Evolutionary conservation across 2,888 invertebrate genomes (phyloP), one percentile per base, ranked within the genome.

Genomic region (Sinopyrophorus schimmeli): DNA sequence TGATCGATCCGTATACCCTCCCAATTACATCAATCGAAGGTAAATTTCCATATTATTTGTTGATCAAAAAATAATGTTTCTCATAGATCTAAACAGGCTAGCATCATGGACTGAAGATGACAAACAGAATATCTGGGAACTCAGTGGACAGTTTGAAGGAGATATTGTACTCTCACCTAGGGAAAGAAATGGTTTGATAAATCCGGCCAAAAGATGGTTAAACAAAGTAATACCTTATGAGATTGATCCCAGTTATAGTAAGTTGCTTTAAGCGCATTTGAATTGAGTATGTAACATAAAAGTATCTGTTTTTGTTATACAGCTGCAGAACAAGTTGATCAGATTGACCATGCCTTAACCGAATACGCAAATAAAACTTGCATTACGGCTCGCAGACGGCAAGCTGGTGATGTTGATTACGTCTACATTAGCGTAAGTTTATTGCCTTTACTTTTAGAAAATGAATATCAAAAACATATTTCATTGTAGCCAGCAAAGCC

Each of bases 101-200:
- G 5, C 17, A 0, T 6, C 17, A 17, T 42, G 42, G 42, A 26
- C 17, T 1, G 7, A 9, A 18, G 20, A 17, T 5, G 14, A 15
- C 10, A 24, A 31, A 16, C 46, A 46, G 16, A 18, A 32, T 9
- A 32, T 49, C 6, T 49, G 49, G 49, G 24, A 49, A 31, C 16
- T 42, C 2, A 49, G 49, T 20, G 43, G 49, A 2, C 28, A 49
- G 11, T 35, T 32, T 32, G 31, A 49, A 38, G 49, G 49, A 4
- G 49, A 49, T 16, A 49, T 49, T 15, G 14, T 51, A 5, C 10
- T 51, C 3, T 18, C 27, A 4, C 9, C 41, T 18, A 23, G 24
- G 17, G 26, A 51, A 32, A 11, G 26, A 18, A 51, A 51, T 38
- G 46, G 46, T 16, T 1, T 47, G n/a, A 16, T 34, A 2, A 18